A percentile compares a stretch with the other conserved stretches of the same genome.
phyloP scores from a whole-genome alignment of 2,113 vertebrate genomes.

The Gavia stellata region DNA sequence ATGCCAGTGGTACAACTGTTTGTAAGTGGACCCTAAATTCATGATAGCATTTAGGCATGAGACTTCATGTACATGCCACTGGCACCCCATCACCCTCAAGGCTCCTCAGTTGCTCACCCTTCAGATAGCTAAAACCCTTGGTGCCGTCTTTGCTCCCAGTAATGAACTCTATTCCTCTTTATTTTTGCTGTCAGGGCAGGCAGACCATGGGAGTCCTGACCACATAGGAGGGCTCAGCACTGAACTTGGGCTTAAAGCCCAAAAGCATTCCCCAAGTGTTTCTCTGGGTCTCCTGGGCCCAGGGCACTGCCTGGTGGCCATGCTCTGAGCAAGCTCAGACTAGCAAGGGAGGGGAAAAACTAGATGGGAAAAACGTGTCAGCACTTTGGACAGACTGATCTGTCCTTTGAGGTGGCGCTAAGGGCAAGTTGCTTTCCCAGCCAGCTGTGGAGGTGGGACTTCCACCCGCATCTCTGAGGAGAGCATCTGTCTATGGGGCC shows the following conservation, averaged over 20 bases:
- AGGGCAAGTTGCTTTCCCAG: background rate
- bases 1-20: background rate
- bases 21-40: background rate
- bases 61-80: background rate
- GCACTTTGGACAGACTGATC: background rate
- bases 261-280: background rate
- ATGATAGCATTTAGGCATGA: background rate
- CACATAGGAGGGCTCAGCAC: accelerated
- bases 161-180: background rate
- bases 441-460: background rate
- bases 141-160: background rate
- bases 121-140: background rate
- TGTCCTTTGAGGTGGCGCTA: background rate
- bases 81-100: background rate
- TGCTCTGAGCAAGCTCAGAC: background rate
- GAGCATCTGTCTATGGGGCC: background rate
- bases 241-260: background rate
- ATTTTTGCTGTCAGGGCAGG: background rate
- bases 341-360: background rate
- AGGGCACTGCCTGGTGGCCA: background rate
- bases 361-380: background rate
- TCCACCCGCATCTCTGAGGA: background rate
- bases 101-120: background rate
- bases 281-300: no score
- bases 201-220: background rate